Conservation (phyloP, 2,113 vertebrate genomes). For the Vulpes lagopus region DNA sequence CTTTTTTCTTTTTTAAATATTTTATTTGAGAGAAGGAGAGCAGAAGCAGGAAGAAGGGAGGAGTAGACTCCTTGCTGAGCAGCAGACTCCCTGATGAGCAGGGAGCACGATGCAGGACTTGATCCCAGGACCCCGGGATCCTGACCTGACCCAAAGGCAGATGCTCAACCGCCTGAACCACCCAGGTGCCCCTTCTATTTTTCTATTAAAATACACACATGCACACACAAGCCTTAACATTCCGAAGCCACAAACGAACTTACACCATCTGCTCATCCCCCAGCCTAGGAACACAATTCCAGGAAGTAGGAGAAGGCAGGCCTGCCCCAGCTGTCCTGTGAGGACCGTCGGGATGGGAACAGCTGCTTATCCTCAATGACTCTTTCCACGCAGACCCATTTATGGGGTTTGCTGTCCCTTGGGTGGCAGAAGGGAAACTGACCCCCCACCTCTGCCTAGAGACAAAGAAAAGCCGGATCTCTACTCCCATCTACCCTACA, state of each 20-base stretch:
- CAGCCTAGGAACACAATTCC: slow-evolving; percentile 27
- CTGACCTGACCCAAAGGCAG: too few relatives aligned
- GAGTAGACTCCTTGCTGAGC: too few relatives aligned
- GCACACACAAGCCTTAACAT: background rate
- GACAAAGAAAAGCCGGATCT: slow-evolving; percentile 27
- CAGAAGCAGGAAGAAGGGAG: too few relatives aligned
- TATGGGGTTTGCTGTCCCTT: background rate
- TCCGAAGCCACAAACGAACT: slow-evolving; percentile 9
- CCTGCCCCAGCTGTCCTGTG: background rate
- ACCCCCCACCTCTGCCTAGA: background rate
- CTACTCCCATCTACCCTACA: background rate
- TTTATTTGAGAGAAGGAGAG: background rate
- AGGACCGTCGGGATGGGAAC: background rate
- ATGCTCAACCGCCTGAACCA: too few relatives aligned
- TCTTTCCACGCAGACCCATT: background rate
- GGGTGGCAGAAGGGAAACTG: background rate
- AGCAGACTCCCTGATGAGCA: too few relatives aligned
- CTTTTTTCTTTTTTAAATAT: too few relatives aligned
- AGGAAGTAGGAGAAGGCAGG: slow-evolving; percentile 24
- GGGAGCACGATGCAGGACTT: too few relatives aligned
- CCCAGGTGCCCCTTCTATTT: background rate
- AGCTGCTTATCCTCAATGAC: background rate
- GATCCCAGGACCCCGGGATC: too few relatives aligned
- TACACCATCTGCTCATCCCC: slow-evolving; percentile 44
- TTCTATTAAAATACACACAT: background rate